Percentiles rank a stretch among this genome's conserved stretches.
Evolutionary conservation across 2,113 vertebrate species (phyloP).

Genomic region (Onychorhynchus coronatus): DNA sequence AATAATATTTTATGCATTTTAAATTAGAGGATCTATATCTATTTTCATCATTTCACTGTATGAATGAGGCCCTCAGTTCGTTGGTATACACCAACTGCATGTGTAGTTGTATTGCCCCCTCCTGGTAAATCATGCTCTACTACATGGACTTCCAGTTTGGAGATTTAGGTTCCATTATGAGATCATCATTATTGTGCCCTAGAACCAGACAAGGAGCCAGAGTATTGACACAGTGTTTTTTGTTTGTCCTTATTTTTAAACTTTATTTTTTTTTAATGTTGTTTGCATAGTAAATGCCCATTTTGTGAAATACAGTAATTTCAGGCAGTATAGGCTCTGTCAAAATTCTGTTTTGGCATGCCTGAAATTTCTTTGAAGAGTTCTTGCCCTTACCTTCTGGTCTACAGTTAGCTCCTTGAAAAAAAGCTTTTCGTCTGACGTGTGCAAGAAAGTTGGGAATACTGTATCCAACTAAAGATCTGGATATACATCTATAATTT

Average conservation of each 20-base stretch:
- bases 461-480: not conserved
- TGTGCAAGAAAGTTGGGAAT: not conserved
- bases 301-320: not conserved
- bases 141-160: not conserved
- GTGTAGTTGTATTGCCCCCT: conserved; percentile 61
- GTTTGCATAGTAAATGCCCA: not conserved
- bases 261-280: not conserved
- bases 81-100: not conserved
- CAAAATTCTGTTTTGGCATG: not conserved
- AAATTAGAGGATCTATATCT: not conserved
- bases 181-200: not conserved
- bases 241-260: too few species aligned
- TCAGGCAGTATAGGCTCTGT: not conserved
- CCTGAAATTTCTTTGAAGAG: not conserved
- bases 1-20: not conserved
- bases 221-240: not conserved
- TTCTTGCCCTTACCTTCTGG: not conserved
- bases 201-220: not conserved
- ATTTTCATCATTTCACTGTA: not conserved
- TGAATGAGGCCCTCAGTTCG: not conserved
- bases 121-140: conserved; percentile 17
- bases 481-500: not conserved
- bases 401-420: not conserved
- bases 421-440: not conserved
- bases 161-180: not conserved